Conservation (phyloP, 1,140 invertebrate species). For the Whitmania pigra region DNA sequence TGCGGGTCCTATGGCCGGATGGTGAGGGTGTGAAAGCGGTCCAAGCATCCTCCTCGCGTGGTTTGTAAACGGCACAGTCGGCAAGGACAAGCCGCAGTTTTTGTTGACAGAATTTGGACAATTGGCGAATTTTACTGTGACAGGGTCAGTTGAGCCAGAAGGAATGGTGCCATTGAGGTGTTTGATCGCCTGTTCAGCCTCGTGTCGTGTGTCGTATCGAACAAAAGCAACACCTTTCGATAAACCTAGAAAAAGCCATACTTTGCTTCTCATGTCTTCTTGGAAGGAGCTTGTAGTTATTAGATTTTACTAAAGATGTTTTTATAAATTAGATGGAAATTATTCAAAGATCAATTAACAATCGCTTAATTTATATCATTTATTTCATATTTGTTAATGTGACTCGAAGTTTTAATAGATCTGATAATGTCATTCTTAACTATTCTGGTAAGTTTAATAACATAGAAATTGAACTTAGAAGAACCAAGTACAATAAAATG, state of each 20-base stretch:
- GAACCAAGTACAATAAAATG: too few relatives aligned
- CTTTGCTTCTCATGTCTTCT: too few relatives aligned
- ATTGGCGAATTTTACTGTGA: slow-evolving; percentile 98
- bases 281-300: too few relatives aligned
- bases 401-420: too few relatives aligned
- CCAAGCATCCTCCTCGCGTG: slow-evolving; percentile 65
- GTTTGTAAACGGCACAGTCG: slow-evolving; percentile 65
- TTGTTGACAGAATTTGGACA: slow-evolving; percentile 46
- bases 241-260: slow-evolving; percentile 52
- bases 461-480: too few relatives aligned
- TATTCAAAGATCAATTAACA: too few relatives aligned
- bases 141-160: slow-evolving; percentile 75
- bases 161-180: slow-evolving; percentile 90
- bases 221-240: slow-evolving; percentile 99
- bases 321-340: too few relatives aligned
- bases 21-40: slow-evolving; percentile 69
- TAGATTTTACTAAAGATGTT: too few relatives aligned
- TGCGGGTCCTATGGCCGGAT: slow-evolving; percentile 7
- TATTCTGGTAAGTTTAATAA: too few relatives aligned
- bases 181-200: slow-evolving; percentile 93
- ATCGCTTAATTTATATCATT: too few relatives aligned
- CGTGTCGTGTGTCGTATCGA: slow-evolving; percentile 89
- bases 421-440: too few relatives aligned
- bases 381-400: too few relatives aligned
- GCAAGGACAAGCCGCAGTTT: slow-evolving; percentile 30